Base-by-base conservation (phyloP, 2,113 vertebrate species). In the Tauraco erythrolophus region DNA sequence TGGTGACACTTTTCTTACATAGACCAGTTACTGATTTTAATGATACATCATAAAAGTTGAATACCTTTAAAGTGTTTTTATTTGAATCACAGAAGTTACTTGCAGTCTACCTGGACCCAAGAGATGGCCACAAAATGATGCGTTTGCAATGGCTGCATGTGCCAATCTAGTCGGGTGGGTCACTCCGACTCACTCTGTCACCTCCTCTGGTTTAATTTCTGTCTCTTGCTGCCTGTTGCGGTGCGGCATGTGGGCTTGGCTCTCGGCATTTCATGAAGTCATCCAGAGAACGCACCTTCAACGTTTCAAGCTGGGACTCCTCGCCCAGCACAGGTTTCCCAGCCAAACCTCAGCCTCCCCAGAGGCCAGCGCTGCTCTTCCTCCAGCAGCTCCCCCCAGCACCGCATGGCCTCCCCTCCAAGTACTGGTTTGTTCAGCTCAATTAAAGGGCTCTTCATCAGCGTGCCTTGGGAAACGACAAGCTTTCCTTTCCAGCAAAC, bases 321-420 rank as follows among this genome's bases (percentile, higher is more conserved):
- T 31, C 0, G 1, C 58, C 0, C 4, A 19, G 9, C 1, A 2
- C 1, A 1, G 6, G 11, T 25, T 72, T 75, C 54, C 54, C 69
- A 57, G 84, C 41, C 54, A 7, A 48, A 17, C 6, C n/a, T n/a
- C 89, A 83, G 66, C 27, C 2, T 2, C 27, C 28, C 57, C 2
- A 0, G 31, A 50, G 45, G 41, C 50, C 80, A 60, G 56, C 5
- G 61, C 48, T 25, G 41, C 58, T 54, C 39, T 28, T 65, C 74
- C 35, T 33, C 11, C 2, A 0, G 54, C 58, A 65, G 56, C 72
- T 74, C 33, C 70, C 54, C n/a, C 9, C 1, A n/a, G 1, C 13
- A 2, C 2, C 1, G 10, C 2, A 1, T 4, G 2, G 33, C 23
- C 23, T 18, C 19, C 19, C 33, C 39, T 10, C n/a, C 39, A 3